Base-by-base conservation (phyloP, 1,140 invertebrate species). In the Drosophila albomicans region DNA sequence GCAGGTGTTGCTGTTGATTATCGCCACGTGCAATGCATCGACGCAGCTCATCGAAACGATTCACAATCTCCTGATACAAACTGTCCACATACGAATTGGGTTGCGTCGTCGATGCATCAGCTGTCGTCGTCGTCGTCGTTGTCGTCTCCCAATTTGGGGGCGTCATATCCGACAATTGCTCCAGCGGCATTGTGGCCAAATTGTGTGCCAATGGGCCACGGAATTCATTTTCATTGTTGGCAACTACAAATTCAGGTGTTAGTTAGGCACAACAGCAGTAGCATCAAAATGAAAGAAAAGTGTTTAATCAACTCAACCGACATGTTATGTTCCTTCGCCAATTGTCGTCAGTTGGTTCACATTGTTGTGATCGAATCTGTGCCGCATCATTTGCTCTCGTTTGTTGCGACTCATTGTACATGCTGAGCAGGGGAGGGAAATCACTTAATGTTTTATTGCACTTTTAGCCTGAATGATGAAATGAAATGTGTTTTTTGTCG, bases 11-110 rank as follows among this genome's bases (percentile, higher is more conserved):
- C 3, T 67, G 41, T 28, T 46, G 25, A 43, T 11, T 4, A 13
- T 62, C 61, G 11, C 11, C 51, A 5, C 38, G 51, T 8, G 43
- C 48, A 13, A 65, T 62, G 45, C 67, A 45, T 1, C 62, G 32
- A 5, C 41, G 46, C 5, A 74, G 43, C 1, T 35, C 35, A 54
- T 30, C 52, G 11, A 88, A 84, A 10, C 64, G 65, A 32, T 69
- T 52, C n/a, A 81, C 46, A 63, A 82, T 73, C 13, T 88, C 70
- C 0, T 20, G 30, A 57, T 84, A 88, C 1, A 87, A 43, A 7
- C 49, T 51, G 11, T 82, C 69, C 58, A 56, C 38, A 45, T 63
- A 74, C 5, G 6, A 13, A 32, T 49, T 62, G 13, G 13, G 38
- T 3, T 69, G 20, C 3, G 20, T 25, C 20, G 20, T 25, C 20